phyloP scores from a whole-genome alignment of 1,140 invertebrate species.

The Listronotus oregonensis region DNA sequence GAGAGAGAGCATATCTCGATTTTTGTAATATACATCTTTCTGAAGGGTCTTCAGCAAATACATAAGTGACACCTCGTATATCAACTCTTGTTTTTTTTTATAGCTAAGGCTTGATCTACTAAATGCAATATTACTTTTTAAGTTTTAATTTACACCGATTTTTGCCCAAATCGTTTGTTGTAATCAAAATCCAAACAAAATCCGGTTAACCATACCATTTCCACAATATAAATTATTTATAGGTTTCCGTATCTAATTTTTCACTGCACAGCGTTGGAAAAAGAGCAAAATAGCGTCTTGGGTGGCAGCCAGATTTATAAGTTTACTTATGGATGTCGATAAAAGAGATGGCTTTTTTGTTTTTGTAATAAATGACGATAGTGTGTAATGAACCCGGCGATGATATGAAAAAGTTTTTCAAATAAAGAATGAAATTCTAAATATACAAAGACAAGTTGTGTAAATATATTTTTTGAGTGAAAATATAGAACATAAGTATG shows the following conservation, averaged over 20 bases:
- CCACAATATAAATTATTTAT: too few relatives aligned
- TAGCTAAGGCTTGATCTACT: too few relatives aligned
- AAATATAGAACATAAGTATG: constrained; percentile 2
- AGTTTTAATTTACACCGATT: too few relatives aligned
- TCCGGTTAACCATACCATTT: too few relatives aligned
- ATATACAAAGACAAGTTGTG: not conserved
- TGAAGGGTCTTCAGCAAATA: too few relatives aligned
- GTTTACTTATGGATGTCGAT: constrained; percentile 38
- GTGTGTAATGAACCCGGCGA: constrained; percentile 27
- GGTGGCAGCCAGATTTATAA: constrained; percentile 38
- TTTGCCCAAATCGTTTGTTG: too few relatives aligned
- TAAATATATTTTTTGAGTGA: constrained; percentile 1
- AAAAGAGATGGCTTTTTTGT: constrained; percentile 29
- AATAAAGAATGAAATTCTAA: not conserved
- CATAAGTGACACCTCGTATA: too few relatives aligned
- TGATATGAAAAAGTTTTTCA: constrained; percentile 1
- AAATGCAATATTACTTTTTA: too few relatives aligned
- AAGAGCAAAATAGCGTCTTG: constrained; percentile 20
- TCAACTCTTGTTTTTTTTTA: too few relatives aligned
- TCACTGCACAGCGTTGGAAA: constrained; percentile 15
- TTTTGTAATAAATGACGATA: constrained; percentile 30
- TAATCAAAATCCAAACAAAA: too few relatives aligned
- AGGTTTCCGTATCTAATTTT: constrained; percentile 24
- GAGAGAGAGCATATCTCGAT: too few relatives aligned
- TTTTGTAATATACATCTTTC: too few relatives aligned